A percentile compares a stretch with the other conserved stretches of the same genome.
Conservation (phyloP, 2,888 invertebrate species). For the Itoplectis maculator region DNA sequence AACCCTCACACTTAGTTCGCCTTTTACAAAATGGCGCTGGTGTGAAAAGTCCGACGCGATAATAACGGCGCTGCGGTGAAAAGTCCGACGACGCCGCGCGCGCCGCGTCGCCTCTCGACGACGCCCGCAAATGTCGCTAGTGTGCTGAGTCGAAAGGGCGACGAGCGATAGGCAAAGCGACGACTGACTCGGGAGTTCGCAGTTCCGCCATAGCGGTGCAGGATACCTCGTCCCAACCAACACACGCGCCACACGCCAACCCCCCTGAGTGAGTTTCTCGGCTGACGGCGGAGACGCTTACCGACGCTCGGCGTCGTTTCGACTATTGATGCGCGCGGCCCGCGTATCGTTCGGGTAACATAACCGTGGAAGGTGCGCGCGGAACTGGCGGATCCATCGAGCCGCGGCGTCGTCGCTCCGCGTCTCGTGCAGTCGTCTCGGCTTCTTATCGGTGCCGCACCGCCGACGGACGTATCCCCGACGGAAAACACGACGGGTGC, state of each 20-base stretch:
- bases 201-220: constrained; percentile 80
- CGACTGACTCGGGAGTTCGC: constrained; percentile 35
- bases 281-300: constrained; percentile 80
- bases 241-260: no score
- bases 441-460: no score
- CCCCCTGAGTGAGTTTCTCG: no score
- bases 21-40: constrained; percentile 73
- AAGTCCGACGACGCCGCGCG: constrained; percentile 72
- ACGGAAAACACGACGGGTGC: no score
- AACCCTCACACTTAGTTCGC: not conserved
- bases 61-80: constrained; percentile 75
- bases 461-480: no score
- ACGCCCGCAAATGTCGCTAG: constrained; percentile 24
- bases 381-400: constrained; percentile 40
- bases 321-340: constrained; percentile 66
- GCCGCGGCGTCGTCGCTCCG: constrained; percentile 34
- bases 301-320: constrained; percentile 83
- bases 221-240: constrained; percentile 75
- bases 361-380: constrained; percentile 63
- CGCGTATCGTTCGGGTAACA: constrained; percentile 66
- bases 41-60: constrained; percentile 71
- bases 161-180: constrained; percentile 36
- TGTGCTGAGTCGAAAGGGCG: constrained; percentile 67
- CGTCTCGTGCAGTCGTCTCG: no score
- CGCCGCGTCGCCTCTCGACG: constrained; percentile 74